These are phyloP conservation scores for Priocnemis perturbator DNA, from an alignment of 2,888 invertebrate species.

Conservation along the genomic window DNA sequence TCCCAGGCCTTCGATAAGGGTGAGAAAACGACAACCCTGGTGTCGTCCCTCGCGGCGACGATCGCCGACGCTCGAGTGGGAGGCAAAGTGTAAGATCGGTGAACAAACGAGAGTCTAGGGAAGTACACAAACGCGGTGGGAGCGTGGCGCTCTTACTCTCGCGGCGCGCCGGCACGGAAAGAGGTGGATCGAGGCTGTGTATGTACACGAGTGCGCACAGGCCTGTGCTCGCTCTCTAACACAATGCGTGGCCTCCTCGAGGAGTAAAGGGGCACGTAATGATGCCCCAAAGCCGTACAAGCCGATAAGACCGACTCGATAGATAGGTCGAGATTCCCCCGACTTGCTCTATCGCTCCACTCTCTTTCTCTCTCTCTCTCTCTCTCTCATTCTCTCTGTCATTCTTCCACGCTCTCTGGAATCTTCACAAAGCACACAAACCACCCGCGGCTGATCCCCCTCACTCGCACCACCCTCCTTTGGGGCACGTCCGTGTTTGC, in stretches of 20 bases:
- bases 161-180: not conserved
- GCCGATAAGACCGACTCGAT: slow-evolving; percentile 15
- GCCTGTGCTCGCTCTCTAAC: not conserved
- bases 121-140: not conserved
- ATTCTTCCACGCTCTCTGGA: not conserved
- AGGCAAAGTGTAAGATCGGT: slow-evolving; percentile 4
- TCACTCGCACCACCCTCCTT: not conserved
- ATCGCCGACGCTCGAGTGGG: no score
- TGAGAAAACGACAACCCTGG: no score
- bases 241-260: not conserved
- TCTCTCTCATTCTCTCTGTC: not conserved
- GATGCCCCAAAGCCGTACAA: slow-evolving; percentile 30
- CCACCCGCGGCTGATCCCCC: no score
- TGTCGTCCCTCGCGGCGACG: no score
- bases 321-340: slow-evolving; percentile 14
- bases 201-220: not conserved
- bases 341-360: slow-evolving; percentile 2
- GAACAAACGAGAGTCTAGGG: slow-evolving; percentile 33
- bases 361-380: no score
- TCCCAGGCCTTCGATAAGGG: no score
- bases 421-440: not conserved
- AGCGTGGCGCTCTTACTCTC: no score
- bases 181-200: not conserved
- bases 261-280: slow-evolving; percentile 10
- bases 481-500: slow-evolving; percentile 11